Conservation (phyloP, 2,888 invertebrate species). For the Parelbella ahira region DNA sequence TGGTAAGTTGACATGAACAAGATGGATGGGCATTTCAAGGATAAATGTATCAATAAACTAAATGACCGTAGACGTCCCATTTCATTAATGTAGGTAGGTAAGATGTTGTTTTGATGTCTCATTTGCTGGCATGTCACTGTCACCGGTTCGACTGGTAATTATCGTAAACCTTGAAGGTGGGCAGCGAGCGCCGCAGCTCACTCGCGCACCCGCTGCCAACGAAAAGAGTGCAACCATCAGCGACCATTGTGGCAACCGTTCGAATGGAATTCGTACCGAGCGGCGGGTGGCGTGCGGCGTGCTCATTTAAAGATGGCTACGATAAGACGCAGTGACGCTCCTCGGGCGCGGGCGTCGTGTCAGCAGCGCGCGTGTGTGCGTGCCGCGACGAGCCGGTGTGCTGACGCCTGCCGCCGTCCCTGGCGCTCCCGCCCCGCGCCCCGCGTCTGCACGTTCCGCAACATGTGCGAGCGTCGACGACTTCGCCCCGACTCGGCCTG, state of each 20-base stretch:
- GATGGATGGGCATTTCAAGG: too few relatives aligned
- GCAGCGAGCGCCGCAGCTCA: constrained; percentile 46
- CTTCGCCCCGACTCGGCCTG: constrained; percentile 44
- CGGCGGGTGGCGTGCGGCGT: constrained; percentile 69
- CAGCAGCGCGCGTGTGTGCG: constrained; percentile 63
- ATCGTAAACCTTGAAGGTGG: constrained; percentile 62
- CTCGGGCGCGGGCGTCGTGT: constrained; percentile 71
- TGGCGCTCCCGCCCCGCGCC: constrained; percentile 48
- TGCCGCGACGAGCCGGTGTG: constrained; percentile 51
- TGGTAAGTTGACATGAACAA: too few relatives aligned
- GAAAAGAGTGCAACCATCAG: constrained; percentile 66
- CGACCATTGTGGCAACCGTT: constrained; percentile 50
- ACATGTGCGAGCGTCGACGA: constrained; percentile 62
- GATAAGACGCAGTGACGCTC: constrained; percentile 76
- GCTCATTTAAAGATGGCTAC: constrained; percentile 78
- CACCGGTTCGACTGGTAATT: constrained; percentile 65
- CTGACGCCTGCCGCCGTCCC: constrained; percentile 52
- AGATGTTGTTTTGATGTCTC: constrained; percentile 36
- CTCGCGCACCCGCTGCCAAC: constrained; percentile 45
- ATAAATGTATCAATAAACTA: not conserved
- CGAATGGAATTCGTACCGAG: constrained; percentile 72
- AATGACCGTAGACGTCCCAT: constrained; percentile 1
- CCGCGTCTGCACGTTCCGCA: constrained; percentile 49
- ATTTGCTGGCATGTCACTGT: constrained; percentile 59
- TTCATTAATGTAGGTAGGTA: constrained; percentile 1